These are phyloP conservation scores for Atrichornis clamosus DNA, from an alignment of 2,113 vertebrate genomes.

Conservation along the genomic window DNA sequence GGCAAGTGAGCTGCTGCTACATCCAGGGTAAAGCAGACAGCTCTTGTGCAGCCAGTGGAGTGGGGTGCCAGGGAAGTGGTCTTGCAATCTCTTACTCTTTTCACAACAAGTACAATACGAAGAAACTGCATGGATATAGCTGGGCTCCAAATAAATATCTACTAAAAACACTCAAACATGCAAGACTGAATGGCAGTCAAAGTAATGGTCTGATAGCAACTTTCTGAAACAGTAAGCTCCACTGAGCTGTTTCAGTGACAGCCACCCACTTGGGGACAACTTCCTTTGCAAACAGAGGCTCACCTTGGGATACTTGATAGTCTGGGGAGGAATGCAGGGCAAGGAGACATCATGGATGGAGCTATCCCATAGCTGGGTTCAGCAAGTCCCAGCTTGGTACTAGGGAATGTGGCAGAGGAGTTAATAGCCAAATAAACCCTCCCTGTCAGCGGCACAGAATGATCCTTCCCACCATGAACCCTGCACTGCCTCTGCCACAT, in stretches of 20 bases:
- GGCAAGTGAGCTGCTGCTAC: not conserved
- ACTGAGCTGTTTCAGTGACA: not conserved
- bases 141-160: not conserved
- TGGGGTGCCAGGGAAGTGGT: not conserved
- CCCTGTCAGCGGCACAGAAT: not conserved
- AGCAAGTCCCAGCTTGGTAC: not conserved
- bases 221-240: not conserved
- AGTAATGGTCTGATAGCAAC: not conserved
- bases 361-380: not conserved
- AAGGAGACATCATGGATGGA: not conserved
- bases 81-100: not conserved
- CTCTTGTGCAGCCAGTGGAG: not conserved
- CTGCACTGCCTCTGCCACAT: not conserved
- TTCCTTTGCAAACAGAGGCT: not conserved
- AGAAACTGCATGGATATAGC: not conserved
- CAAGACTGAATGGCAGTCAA: not conserved
- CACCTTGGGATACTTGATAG: not conserved
- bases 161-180: not conserved
- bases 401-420: not conserved
- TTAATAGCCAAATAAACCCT: not conserved
- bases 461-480: not conserved
- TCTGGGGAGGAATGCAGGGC: not conserved
- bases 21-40: not conserved
- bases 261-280: rapidly evolving
- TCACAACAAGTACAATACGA: not conserved